Percentiles rank a stretch among this genome's conserved stretches.
Conservation (phyloP, 1,140 invertebrate species). For the Notospermus geniculatus region DNA sequence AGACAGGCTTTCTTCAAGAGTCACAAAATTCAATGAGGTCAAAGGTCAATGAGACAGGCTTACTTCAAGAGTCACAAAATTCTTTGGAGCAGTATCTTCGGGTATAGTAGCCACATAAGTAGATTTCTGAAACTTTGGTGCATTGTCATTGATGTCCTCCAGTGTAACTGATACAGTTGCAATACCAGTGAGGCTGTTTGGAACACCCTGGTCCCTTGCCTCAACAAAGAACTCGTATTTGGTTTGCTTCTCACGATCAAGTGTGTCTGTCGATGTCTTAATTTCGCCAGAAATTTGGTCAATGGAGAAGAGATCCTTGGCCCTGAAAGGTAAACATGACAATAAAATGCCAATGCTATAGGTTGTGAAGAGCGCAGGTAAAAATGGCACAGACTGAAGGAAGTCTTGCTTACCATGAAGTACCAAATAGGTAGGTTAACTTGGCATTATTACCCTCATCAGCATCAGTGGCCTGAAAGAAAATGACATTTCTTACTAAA, state of each 20-base stretch:
- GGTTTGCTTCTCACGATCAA: not conserved
- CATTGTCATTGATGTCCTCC: conserved; percentile 43
- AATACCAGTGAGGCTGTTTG: not conserved
- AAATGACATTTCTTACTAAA: not conserved
- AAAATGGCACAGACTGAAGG: no score
- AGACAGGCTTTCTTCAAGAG: not conserved
- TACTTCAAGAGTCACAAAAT: not conserved
- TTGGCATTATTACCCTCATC: conserved; percentile 3
- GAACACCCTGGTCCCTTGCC: not conserved
- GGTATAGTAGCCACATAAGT: conserved; percentile 24
- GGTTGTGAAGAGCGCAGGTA: no score
- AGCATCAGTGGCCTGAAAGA: conserved; percentile 3
- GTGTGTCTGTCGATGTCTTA: not conserved
- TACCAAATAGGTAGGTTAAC: not conserved
- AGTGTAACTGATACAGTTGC: conserved; percentile 2
- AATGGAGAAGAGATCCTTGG: conserved; percentile 6
- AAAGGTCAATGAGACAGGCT: no score
- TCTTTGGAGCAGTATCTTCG: conserved; percentile 26
- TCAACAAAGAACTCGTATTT: not conserved
- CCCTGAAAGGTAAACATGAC: not conserved
- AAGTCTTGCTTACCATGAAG: not conserved
- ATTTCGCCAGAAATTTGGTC: not conserved
- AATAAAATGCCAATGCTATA: no score
- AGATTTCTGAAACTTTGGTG: conserved; percentile 26
- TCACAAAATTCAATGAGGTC: not conserved